These are phyloP conservation scores for Heteractis magnifica DNA, from an alignment of 92 coral and sea anemone species.

Conservation along the genomic window DNA sequence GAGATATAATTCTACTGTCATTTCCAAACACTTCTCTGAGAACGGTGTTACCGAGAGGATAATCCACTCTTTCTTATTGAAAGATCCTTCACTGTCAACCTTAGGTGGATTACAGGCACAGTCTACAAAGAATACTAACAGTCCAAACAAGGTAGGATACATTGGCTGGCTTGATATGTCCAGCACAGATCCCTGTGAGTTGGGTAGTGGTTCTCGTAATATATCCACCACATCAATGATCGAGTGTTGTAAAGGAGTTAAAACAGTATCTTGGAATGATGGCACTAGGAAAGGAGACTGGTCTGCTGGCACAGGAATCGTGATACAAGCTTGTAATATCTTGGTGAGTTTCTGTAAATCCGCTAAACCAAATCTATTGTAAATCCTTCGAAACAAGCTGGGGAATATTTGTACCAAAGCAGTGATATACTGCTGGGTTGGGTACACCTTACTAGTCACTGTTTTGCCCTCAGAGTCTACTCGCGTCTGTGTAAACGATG, in stretches of 20 bases:
- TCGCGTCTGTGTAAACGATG: constrained; percentile 65
- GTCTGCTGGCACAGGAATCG: constrained; percentile 86
- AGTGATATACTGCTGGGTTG: constrained; percentile 82
- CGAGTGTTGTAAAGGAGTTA: constrained; percentile 88
- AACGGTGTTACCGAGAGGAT: constrained; percentile 76
- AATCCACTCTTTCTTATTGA: constrained; percentile 74
- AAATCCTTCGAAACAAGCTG: constrained; percentile 75
- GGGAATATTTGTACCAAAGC: constrained; percentile 93
- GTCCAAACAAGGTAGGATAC: constrained; percentile 87
- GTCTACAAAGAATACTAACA: constrained; percentile 70
- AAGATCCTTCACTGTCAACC: constrained; percentile 54
- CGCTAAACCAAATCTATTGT: constrained; percentile 91
- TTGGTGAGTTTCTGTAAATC: constrained; percentile 90
- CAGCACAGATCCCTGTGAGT: constrained; percentile 75
- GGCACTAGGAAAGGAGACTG: constrained; percentile 91
- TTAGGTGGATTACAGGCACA: constrained; percentile 82
- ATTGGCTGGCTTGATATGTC: constrained; percentile 92
- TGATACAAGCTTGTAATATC: constrained; percentile 72
- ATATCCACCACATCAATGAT: constrained; percentile 79
- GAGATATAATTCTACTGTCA: constrained; percentile 72
- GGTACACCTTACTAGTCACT: constrained; percentile 63
- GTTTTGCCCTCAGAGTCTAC: constrained; percentile 84
- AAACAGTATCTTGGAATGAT: constrained; percentile 82
- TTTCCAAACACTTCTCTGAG: constrained; percentile 82
- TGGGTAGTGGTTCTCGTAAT: constrained; percentile 84